Evolutionary conservation across 2,113 vertebrate genomes (phyloP).

Genomic region (Taxidea taxus): DNA sequence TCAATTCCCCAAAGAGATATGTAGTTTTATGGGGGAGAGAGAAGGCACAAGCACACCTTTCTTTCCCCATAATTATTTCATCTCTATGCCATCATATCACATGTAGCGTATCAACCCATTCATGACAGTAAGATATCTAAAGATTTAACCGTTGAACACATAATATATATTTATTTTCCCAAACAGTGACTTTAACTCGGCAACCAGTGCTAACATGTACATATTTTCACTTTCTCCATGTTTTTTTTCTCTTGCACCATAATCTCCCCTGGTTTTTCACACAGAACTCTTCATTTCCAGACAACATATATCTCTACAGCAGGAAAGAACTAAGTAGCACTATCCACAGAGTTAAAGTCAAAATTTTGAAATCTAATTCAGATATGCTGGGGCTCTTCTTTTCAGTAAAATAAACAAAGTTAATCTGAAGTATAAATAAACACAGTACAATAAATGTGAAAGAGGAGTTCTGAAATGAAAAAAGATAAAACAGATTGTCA

Average conservation of each 20-base stretch:
- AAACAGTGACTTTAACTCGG: constrained; percentile 4
- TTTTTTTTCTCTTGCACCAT: constrained; percentile 13
- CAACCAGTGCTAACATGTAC: background rate
- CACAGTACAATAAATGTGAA: background rate
- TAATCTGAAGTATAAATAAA: background rate
- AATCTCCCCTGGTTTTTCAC: background rate
- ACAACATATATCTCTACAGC: background rate
- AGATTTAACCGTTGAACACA: background rate
- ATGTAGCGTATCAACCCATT: background rate
- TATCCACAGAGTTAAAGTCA: background rate
- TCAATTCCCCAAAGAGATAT: background rate
- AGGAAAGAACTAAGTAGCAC: background rate
- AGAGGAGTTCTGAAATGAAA: background rate
- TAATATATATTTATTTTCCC: background rate
- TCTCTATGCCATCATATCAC: background rate
- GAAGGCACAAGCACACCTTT: background rate
- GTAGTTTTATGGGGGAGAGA: background rate
- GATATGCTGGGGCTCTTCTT: background rate
- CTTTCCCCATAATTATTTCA: background rate
- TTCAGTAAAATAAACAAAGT: background rate
- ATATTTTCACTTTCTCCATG: constrained; percentile 20
- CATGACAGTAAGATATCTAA: background rate
- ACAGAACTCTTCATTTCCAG: background rate
- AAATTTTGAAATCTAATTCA: background rate
- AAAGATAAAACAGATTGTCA: background rate